Evolutionary conservation across 2,888 invertebrate species (phyloP), one percentile per base, ranked within the genome.

Genomic region (Drosophila phalerata): DNA sequence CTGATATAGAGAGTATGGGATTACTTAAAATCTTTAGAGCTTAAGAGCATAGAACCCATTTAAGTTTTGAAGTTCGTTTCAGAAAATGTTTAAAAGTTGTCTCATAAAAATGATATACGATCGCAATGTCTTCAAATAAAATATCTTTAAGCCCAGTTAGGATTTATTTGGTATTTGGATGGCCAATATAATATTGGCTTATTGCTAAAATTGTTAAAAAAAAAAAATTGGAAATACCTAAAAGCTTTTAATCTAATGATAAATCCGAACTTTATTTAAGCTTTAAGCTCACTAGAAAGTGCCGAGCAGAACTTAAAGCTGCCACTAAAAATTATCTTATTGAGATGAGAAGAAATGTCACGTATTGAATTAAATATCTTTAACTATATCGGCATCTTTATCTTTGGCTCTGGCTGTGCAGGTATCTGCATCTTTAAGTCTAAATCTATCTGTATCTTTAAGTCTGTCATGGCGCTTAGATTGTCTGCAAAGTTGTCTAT

Each of bases 361-460:
- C 52, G 52, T 17, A 10, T 53, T 17, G 4, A 6, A 32, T 8
- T 5, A 34, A 43, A 22, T 43, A 55, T 22, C 22, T 55, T 17
- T 9, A 8, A 19, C 11, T 8, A 11, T 19, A 32, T 32, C 32
- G 5, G 17, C 32, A 48, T 32, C 48, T 42, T n/a, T 10, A 19
- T 6, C 30, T 53, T 28, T 11, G 8, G 8, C 28, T 32, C 34
- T n/a, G 6, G 2, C n/a, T 5, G 30, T 32, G 51, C 10, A n/a
- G 19, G 1, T 30, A 43, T 32, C 52, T 40, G 15, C 9, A 13
- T 25, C 38, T 38, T 22, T 22, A 5, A 22, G 5, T 19, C 48
- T 32, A 22, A 22, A 42, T 19, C 32, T 32, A 52, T 22, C 32
- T 22, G 5, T 43, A 40, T 30, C 48, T 73, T 32, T 5, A 2